Percentiles rank a stretch among this genome's conserved stretches.
These are phyloP conservation scores for Mesorhabditis sp. DNA, from an alignment of 2,888 invertebrate species.

Conservation along the genomic window DNA sequence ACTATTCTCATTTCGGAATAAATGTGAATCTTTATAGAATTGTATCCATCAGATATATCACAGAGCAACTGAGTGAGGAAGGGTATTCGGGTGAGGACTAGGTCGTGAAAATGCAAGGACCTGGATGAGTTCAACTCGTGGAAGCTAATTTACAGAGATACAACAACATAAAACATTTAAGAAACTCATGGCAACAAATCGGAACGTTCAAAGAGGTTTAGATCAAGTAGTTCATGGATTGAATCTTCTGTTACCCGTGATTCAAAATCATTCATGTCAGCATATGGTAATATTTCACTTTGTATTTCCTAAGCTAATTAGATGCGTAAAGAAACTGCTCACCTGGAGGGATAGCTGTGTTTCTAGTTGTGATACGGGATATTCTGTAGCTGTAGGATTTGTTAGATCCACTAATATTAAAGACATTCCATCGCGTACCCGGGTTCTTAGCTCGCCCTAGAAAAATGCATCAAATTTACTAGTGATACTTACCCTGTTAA, in stretches of 20 bases:
- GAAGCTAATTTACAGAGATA: too few relatives aligned
- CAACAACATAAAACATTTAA: too few relatives aligned
- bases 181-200: too few relatives aligned
- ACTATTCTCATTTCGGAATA: too few relatives aligned
- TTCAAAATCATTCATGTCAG: neutral
- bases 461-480: neutral
- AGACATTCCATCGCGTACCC: neutral
- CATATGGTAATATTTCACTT: neutral
- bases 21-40: too few relatives aligned
- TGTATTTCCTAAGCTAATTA: neutral
- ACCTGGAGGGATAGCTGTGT: neutral
- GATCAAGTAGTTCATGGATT: neutral
- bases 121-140: too few relatives aligned
- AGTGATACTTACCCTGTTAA: neutral
- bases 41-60: too few relatives aligned
- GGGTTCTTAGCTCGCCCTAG: neutral
- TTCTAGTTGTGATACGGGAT: slow-evolving; percentile 1
- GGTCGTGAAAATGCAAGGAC: too few relatives aligned
- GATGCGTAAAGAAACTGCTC: neutral
- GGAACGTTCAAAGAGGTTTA: neutral
- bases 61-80: too few relatives aligned
- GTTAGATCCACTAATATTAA: neutral
- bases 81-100: too few relatives aligned
- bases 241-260: neutral
- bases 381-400: neutral